phyloP scores from a whole-genome alignment of 2,113 vertebrate genomes.

The Hypomesus transpacificus region DNA sequence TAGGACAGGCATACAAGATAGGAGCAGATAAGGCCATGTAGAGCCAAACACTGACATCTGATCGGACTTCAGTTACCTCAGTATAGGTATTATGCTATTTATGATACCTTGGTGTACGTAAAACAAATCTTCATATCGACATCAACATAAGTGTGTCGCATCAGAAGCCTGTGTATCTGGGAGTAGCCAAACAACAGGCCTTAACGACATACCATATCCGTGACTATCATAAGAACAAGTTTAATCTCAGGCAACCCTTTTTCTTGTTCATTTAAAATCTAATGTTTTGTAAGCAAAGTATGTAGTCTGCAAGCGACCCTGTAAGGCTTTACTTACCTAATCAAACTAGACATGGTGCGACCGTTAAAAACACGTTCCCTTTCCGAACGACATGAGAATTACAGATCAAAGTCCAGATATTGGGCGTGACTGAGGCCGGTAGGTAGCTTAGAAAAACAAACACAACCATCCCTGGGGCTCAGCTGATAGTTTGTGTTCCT shows the following conservation, averaged over 20 bases:
- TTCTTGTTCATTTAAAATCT: neutral
- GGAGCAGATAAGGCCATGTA: no score
- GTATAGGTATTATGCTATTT: no score
- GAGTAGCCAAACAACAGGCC: neutral
- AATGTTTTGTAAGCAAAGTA: neutral
- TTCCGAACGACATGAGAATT: conserved; percentile 31
- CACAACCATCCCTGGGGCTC: conserved; percentile 21
- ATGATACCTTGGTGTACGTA: no score
- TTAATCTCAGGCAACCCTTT: neutral
- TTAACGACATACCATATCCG: conserved; percentile 9
- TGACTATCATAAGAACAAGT: neutral
- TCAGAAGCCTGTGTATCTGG: no score
- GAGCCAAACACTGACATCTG: no score
- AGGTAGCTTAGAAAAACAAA: conserved; percentile 43
- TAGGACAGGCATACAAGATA: no score
- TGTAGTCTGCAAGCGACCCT: neutral
- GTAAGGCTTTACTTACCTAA: conserved; percentile 35
- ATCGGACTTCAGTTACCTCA: no score
- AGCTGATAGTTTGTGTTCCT: conserved; percentile 13
- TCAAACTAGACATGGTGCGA: conserved; percentile 40
- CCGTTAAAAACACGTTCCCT: conserved; percentile 36
- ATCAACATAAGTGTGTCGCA: no score
- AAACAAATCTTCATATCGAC: no score
- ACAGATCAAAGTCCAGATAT: conserved; percentile 59
- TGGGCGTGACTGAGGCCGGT: conserved; percentile 18